phyloP scores from a whole-genome alignment of 2,113 vertebrate species.

The Epinephelus fuscoguttatus region DNA sequence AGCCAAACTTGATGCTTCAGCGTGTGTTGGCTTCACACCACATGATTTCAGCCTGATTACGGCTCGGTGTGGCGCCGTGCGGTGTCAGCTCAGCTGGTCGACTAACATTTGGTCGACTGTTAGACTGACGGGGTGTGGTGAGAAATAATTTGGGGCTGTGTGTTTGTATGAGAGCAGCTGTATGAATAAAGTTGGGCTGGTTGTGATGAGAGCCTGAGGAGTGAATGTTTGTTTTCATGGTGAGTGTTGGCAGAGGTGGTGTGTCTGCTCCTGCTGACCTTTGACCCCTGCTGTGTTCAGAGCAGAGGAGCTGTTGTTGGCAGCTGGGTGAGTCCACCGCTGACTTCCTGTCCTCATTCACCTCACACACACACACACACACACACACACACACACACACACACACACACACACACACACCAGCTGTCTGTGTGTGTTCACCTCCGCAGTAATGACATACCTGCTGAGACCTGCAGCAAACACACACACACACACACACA shows the following conservation, averaged over 20 bases:
- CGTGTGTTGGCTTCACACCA: too few species aligned
- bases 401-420: not conserved
- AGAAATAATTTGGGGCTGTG: too few species aligned
- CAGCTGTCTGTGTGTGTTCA: not conserved
- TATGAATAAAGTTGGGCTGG: too few species aligned
- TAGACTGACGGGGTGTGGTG: too few species aligned
- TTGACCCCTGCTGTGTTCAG: constrained; percentile 42
- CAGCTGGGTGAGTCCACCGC: constrained; percentile 28
- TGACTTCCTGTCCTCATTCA: constrained; percentile 42
- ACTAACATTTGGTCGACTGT: too few species aligned
- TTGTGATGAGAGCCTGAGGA: too few species aligned
- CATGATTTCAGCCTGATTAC: too few species aligned
- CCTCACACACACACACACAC: constrained; percentile 1
- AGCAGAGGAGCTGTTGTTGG: constrained; percentile 40
- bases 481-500: not conserved
- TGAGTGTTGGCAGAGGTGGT: not conserved
- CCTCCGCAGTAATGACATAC: constrained; percentile 8
- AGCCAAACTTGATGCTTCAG: too few species aligned
- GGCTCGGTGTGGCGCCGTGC: too few species aligned
- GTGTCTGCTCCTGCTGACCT: constrained; percentile 15
- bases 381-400: constrained; percentile 2
- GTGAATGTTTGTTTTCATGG: not conserved
- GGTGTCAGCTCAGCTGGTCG: too few species aligned
- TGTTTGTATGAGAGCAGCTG: too few species aligned
- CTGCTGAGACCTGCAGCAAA: constrained; percentile 20